Evolutionary conservation across 2,797 vertebrate genomes (phyloP).

Genomic region (Streptopelia turtur): DNA sequence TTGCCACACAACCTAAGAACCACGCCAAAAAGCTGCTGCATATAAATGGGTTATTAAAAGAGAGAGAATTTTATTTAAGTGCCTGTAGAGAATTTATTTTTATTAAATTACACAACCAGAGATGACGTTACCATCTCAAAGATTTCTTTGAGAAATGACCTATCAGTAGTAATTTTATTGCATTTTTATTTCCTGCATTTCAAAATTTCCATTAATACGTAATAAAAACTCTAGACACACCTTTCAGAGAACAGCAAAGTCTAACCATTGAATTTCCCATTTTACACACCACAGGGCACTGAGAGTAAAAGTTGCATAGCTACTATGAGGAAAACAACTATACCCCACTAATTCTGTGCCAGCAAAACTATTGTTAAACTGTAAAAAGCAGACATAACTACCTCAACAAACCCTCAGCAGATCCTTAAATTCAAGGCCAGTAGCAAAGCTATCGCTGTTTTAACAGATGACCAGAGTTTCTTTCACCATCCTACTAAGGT

Average conservation of each 20-base stretch:
- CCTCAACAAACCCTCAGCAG: background rate
- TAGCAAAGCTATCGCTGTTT: background rate
- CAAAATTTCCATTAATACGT: conserved; percentile 40
- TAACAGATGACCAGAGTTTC: background rate
- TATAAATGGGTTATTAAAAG: conserved; percentile 35
- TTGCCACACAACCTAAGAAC: conserved; percentile 22
- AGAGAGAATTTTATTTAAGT: conserved; percentile 13
- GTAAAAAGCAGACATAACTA: background rate
- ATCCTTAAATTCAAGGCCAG: background rate
- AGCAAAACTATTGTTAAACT: background rate
- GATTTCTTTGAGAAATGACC: conserved; percentile 66
- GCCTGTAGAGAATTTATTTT: conserved; percentile 48
- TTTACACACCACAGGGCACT: background rate
- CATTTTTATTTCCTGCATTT: conserved; percentile 64
- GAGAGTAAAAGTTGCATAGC: background rate
- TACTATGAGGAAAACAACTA: background rate
- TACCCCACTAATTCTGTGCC: background rate
- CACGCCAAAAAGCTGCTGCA: conserved; percentile 37
- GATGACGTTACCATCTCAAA: conserved; percentile 10
- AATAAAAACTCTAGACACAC: conserved; percentile 34
- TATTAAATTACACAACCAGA: conserved; percentile 51
- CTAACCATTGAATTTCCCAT: background rate
- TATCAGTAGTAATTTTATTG: conserved; percentile 58
- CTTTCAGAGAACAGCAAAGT: conserved; percentile 8
- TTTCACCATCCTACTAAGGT: background rate